Conservation (phyloP, 2,113 vertebrate species). For the Crotalus horridus region DNA sequence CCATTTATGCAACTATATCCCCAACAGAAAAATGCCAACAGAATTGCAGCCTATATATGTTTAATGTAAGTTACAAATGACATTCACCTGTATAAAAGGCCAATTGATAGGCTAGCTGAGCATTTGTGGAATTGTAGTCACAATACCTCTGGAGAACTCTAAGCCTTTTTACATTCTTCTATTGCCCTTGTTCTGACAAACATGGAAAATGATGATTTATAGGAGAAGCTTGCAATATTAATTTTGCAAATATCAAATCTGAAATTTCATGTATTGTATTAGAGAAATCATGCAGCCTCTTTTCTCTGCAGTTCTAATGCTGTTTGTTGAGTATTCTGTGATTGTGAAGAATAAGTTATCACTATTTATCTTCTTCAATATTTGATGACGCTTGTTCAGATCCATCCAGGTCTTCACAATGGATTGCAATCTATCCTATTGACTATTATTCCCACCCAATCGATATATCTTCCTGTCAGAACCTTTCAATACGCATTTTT, state of each 20-base stretch:
- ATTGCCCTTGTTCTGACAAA: not conserved
- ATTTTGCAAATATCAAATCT: not conserved
- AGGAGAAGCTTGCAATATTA: not conserved
- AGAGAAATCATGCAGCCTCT: not conserved
- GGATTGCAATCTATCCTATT: not conserved
- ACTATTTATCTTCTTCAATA: not conserved
- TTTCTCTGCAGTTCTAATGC: not conserved
- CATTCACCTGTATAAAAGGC: not conserved
- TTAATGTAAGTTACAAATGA: not conserved
- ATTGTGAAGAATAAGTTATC: not conserved
- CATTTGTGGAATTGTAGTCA: not conserved
- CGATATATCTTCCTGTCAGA: not conserved
- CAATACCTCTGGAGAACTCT: not conserved
- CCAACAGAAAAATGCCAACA: not conserved
- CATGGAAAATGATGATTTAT: slow-evolving; percentile 7
- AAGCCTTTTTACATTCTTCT: not conserved
- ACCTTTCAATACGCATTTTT: not conserved
- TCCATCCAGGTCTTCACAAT: not conserved
- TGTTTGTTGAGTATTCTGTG: not conserved
- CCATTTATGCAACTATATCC: not conserved
- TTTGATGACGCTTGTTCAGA: not conserved
- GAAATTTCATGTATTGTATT: not conserved
- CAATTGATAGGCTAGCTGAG: not conserved
- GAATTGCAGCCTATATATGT: not conserved
- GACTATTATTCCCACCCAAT: not conserved